Base-by-base conservation (phyloP, 2,113 vertebrate genomes). In the Glaucidium brasilianum region DNA sequence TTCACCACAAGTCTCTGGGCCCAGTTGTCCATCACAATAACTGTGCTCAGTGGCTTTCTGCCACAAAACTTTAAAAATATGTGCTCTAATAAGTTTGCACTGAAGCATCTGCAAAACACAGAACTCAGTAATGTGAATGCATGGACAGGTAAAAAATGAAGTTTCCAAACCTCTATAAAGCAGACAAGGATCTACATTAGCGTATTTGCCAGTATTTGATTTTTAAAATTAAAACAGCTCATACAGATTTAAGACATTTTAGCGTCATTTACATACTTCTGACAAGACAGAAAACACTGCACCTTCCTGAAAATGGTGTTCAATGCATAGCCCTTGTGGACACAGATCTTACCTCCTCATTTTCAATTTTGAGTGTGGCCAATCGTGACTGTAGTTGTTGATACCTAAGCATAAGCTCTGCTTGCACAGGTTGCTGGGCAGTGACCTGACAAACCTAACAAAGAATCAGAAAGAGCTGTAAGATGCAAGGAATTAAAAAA, bases 341-440 rank as follows among this genome's bases (percentile, higher is more conserved):
- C 29, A 67, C 23, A 71, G 39, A 23, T 60, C 97, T 98, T 96
- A 99, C 99, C 99, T 99, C 99, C 92, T 99, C 99, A 4, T 99
- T 99, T 98, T 99, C 99, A 2, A 99, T 99, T 97, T 99, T 99
- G 85, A 99, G 98, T 0, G 99, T 99, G 66, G 99, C 97, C 75
- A 99, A 97, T 35, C 99, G 99, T 29, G 99, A 99, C 97, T 99
- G 99, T 27, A 99, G 98, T 85, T 99, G 99, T 95, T 99, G 99
- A 97, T 99, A 99, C 62, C 99, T 98, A 63, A 99, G 98, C 97
- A 99, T 98, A 72, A 99, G 98, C 84, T 99, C 99, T 2, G 98
- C 99, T 43, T 99, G 99, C 68, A 99, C 98, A 0, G 99, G 98
- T 52, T 99, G 99, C 96, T 99, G 99, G 78, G 99, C 99, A 26